phyloP scores from a whole-genome alignment of 2,797 vertebrate species.

The Adrianichthys oophorus region DNA sequence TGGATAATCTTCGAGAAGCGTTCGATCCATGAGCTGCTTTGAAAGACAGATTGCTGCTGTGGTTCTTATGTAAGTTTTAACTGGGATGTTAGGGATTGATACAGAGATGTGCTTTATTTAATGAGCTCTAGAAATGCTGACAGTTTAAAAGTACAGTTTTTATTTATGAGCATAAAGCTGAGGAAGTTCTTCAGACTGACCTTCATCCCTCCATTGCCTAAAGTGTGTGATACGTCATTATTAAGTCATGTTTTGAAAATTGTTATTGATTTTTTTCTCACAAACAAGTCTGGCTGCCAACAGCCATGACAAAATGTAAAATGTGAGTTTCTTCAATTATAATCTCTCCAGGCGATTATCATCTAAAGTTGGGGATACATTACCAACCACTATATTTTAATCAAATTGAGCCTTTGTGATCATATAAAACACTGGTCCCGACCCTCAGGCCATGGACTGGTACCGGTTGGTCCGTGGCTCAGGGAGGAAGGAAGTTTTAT shows the following conservation, averaged over 20 bases:
- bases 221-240: constrained; percentile 58
- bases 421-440: too few species aligned
- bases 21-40: too few species aligned
- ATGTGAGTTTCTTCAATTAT: constrained; percentile 27
- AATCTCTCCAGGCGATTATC: constrained; percentile 27
- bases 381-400: constrained; percentile 29
- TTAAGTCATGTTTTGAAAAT: constrained; percentile 62
- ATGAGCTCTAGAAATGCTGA: not conserved
- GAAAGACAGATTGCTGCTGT: too few species aligned
- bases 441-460: too few species aligned
- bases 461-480: too few species aligned
- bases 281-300: constrained; percentile 1
- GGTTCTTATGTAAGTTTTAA: too few species aligned
- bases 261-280: constrained; percentile 60
- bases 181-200: constrained; percentile 19
- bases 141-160: not conserved
- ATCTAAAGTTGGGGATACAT: constrained; percentile 37
- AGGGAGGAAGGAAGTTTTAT: too few species aligned
- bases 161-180: constrained; percentile 8
- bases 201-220: constrained; percentile 25
- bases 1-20: too few species aligned
- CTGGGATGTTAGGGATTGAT: too few species aligned
- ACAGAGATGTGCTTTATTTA: not conserved
- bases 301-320: constrained; percentile 27
- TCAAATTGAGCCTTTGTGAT: constrained; percentile 17